A percentile compares a stretch with the other conserved stretches of the same genome.
Evolutionary conservation across 2,888 invertebrate genomes (phyloP).

Genomic region (Xylota sylvarum): DNA sequence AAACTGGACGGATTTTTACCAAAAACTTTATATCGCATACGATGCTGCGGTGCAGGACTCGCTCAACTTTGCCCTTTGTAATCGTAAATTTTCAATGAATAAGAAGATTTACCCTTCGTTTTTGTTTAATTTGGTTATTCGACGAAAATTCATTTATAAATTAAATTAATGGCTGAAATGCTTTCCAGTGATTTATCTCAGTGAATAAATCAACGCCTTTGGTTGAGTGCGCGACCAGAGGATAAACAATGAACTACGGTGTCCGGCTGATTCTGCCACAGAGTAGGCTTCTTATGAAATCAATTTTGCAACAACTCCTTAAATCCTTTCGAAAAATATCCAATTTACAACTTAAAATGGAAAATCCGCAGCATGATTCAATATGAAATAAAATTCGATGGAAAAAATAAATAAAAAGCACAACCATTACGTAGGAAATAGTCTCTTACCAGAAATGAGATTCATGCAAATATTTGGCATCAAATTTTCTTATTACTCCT

Average conservation of each 20-base stretch:
- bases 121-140: constrained; percentile 59
- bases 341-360: not conserved
- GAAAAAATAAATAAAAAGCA: no score
- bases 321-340: not conserved
- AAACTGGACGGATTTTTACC: constrained; percentile 29
- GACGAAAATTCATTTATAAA: constrained; percentile 62
- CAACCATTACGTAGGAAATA: not conserved
- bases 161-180: constrained; percentile 58
- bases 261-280: no score
- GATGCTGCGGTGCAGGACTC: constrained; percentile 1
- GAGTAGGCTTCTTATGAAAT: no score
- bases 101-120: not conserved
- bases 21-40: constrained; percentile 40
- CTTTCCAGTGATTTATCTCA: constrained; percentile 52
- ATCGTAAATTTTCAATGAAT: constrained; percentile 60
- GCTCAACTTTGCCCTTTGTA: constrained; percentile 31
- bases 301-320: no score
- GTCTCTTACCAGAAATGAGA: constrained; percentile 1
- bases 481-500: constrained; percentile 27
- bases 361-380: constrained; percentile 1
- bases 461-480: constrained; percentile 50
- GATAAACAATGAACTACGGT: not conserved
- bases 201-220: constrained; percentile 50
- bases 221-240: not conserved
- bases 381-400: not conserved